Conservation (phyloP, 2,888 invertebrate genomes). For the Helobdella robusta region DNA sequence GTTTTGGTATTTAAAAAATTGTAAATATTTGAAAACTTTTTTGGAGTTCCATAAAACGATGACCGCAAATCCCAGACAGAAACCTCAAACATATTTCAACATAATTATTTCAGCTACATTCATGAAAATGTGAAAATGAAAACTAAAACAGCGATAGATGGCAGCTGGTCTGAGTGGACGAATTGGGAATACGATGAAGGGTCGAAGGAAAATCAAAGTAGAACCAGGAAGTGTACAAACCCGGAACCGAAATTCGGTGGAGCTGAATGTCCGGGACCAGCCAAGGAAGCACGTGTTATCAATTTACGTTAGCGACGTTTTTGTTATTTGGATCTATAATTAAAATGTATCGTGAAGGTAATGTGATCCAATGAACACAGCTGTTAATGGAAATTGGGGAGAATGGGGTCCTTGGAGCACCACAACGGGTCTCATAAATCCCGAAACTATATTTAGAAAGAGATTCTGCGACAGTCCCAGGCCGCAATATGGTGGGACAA, state of each 20-base stretch:
- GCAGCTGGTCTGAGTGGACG: constrained; percentile 10
- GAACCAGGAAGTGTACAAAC: constrained; percentile 43
- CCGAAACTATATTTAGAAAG: constrained; percentile 4
- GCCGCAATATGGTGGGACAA: constrained; percentile 28
- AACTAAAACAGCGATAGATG: constrained; percentile 16
- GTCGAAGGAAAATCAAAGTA: constrained; percentile 8
- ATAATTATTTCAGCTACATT: too few species aligned
- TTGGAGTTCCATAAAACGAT: too few species aligned
- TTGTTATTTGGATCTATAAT: too few species aligned
- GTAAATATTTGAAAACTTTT: too few species aligned
- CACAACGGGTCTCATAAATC: constrained; percentile 25
- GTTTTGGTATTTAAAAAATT: too few species aligned
- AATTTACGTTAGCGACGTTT: background rate
- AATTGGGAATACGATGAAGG: background rate
- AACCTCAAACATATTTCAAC: too few species aligned
- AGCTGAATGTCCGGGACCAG: constrained; percentile 14
- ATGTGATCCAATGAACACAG: too few species aligned
- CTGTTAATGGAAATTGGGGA: constrained; percentile 31
- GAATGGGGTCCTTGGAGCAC: constrained; percentile 32
- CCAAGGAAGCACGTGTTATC: background rate
- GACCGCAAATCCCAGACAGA: too few species aligned
- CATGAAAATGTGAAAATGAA: too few species aligned
- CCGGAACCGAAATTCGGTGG: constrained; percentile 45
- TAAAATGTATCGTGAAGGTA: too few species aligned
- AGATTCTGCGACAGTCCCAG: constrained; percentile 22